phyloP scores from a whole-genome alignment of 2,113 vertebrate genomes.

The Semicossyphus pulcher region DNA sequence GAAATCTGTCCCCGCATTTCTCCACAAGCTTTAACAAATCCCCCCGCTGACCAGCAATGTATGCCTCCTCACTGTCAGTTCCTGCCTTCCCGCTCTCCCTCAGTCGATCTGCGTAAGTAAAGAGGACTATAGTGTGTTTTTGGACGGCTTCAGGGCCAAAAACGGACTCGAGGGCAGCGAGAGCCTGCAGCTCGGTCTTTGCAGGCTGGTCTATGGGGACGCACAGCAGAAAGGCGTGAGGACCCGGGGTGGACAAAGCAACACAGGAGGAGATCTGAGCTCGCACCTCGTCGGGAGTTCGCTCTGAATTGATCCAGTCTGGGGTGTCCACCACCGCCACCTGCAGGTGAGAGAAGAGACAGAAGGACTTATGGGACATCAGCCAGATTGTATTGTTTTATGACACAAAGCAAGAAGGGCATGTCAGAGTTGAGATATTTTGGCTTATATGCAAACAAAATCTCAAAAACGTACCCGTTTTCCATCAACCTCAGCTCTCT shows the following conservation, averaged over 20 bases:
- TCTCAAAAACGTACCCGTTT: constrained; percentile 51
- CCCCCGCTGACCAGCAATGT: constrained; percentile 68
- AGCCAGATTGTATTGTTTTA: not conserved
- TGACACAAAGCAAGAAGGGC: not conserved
- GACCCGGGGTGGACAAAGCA: constrained; percentile 78
- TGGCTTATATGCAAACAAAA: not conserved
- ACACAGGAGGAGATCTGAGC: constrained; percentile 79
- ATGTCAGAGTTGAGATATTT: not conserved
- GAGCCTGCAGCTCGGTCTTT: constrained; percentile 65
- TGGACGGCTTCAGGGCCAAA: constrained; percentile 73
- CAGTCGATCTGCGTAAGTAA: constrained; percentile 77
- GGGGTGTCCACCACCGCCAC: constrained; percentile 83
- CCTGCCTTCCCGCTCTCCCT: constrained; percentile 32
- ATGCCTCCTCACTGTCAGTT: constrained; percentile 65
- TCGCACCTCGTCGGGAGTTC: constrained; percentile 70
- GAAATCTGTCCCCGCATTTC: constrained; percentile 80
- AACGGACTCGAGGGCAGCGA: constrained; percentile 59
- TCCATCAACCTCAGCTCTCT: constrained; percentile 60
- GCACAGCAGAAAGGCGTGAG: constrained; percentile 83
- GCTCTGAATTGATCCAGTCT: constrained; percentile 80
- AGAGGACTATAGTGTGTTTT: constrained; percentile 75
- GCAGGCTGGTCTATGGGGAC: constrained; percentile 79
- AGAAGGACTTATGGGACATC: not conserved
- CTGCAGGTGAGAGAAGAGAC: constrained; percentile 54
- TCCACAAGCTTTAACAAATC: constrained; percentile 83